A percentile compares a stretch with the other conserved stretches of the same genome.
Conservation (phyloP, 1,140 invertebrate species). For the Heliothis subflexa region DNA sequence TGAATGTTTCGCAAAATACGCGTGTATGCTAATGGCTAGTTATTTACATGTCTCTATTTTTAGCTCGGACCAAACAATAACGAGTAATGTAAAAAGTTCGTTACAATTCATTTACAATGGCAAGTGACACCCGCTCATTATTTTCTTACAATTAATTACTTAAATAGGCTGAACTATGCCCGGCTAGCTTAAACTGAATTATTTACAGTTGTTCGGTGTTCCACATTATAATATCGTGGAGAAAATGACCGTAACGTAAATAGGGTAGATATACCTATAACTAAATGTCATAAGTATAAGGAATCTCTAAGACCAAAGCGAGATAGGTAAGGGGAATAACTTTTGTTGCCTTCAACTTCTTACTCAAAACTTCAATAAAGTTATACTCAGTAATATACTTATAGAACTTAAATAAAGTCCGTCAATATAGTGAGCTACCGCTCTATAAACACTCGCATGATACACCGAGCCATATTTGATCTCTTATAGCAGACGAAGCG, state of each 20-base stretch:
- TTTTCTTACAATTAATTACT: slow-evolving; percentile 8
- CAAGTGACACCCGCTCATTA: not conserved
- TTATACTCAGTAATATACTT: not conserved
- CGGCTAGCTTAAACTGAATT: slow-evolving; percentile 1
- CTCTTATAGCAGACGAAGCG: slow-evolving; percentile 12
- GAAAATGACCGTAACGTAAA: too few species aligned
- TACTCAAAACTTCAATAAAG: not conserved
- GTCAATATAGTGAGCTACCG: slow-evolving; percentile 1
- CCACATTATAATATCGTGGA: not conserved
- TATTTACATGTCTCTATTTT: not conserved
- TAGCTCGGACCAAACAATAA: not conserved
- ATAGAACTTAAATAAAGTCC: slow-evolving; percentile 2
- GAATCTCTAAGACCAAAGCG: too few species aligned
- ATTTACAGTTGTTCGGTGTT: slow-evolving; percentile 8
- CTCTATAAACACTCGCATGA: not conserved
- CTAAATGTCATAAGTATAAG: too few species aligned
- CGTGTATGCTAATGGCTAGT: not conserved
- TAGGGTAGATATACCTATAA: too few species aligned
- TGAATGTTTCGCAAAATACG: too few species aligned
- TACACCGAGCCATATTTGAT: slow-evolving; percentile 30
- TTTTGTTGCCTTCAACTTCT: too few species aligned
- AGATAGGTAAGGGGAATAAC: too few species aligned
- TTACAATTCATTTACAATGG: slow-evolving; percentile 14
- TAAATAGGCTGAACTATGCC: not conserved
- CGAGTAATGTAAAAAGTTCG: not conserved